Evolutionary conservation across 2,797 vertebrate species (phyloP), one percentile per base, ranked within the genome.

Genomic region (Parotocinclus haroldoi): DNA sequence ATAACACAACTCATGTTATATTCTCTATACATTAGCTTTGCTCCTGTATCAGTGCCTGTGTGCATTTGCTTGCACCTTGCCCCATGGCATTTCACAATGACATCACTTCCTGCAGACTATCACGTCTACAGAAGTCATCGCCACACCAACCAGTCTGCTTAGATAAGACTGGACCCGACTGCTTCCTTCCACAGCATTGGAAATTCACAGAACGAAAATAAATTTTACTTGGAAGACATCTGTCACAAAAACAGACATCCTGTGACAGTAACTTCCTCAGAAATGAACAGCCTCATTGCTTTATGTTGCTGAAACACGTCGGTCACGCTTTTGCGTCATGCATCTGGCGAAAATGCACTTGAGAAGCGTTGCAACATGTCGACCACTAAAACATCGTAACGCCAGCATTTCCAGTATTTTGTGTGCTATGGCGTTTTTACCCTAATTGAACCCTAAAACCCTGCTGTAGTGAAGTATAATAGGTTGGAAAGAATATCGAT

Each of bases 71-170:
- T 8, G n/a, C 42, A 57, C 27, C 52, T 49, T 42, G 40, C 10
- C 50, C 70, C 51, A 45, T 57, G 53, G 14, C 46, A 1, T 59
- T 72, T 56, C 11, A 5, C 53, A 14, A 42, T 71, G 75, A 45
- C 63, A 63, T 68, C 53, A 37, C 63, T 71, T 71, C 61, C 71
- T 58, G 45, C 62, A 9, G 58, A 10, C 57, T 40, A 64, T 19
- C 37, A 39, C 10, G 38, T 38, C 7, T 16, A 10, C 9, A 5
- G 5, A 40, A 48, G 27, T 50, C 45, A 63, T 55, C 58, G 46
- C 18, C 44, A 17, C 44, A 10, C 16, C 7, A 57, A 17, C 42
- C 12, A 27, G 27, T 27, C 10, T 62, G 13, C 17, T 27, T 3
- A 55, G 17, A 27, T 13, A 48, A 13, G 38, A 13, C 16, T 69